phyloP scores from a whole-genome alignment of 2,113 vertebrate genomes.

The Leucosticte australis region DNA sequence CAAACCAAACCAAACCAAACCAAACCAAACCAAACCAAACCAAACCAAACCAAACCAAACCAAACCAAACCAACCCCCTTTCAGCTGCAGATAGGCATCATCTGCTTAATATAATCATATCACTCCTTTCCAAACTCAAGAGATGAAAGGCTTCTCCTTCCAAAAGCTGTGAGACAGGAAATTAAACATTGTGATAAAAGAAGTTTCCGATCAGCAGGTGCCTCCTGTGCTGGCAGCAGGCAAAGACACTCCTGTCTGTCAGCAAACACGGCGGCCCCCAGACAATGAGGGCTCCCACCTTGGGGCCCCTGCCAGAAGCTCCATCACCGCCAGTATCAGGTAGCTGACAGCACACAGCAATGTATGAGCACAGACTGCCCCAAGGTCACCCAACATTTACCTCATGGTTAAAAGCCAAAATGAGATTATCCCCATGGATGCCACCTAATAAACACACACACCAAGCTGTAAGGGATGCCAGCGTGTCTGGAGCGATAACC shows the following conservation, averaged over 20 bases:
- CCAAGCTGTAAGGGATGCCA: neutral
- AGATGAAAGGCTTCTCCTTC: slow-evolving; percentile 29
- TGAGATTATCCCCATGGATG: slow-evolving; percentile 45
- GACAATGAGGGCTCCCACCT: slow-evolving; percentile 33
- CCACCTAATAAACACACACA: slow-evolving; percentile 38
- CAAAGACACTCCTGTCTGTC: neutral
- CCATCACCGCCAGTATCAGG: neutral
- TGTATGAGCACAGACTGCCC: neutral
- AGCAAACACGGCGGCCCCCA: neutral
- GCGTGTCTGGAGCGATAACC: neutral
- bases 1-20: neutral
- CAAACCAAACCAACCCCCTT: neutral
- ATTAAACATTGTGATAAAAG: slow-evolving; percentile 7
- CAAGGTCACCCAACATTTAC: slow-evolving; percentile 9
- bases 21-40: neutral
- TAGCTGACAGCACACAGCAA: neutral
- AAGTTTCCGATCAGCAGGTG: slow-evolving; percentile 40
- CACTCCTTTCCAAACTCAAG: neutral
- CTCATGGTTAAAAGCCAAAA: slow-evolving; percentile 50
- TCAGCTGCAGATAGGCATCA: slow-evolving; percentile 13
- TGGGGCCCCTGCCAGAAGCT: slow-evolving; percentile 15
- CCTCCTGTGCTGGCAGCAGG: slow-evolving; percentile 21
- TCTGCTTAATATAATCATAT: neutral
- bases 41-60: neutral
- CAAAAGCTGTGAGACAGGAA: slow-evolving; percentile 36